phyloP scores from a whole-genome alignment of 2,797 vertebrate genomes.

The Staurois parvus region DNA sequence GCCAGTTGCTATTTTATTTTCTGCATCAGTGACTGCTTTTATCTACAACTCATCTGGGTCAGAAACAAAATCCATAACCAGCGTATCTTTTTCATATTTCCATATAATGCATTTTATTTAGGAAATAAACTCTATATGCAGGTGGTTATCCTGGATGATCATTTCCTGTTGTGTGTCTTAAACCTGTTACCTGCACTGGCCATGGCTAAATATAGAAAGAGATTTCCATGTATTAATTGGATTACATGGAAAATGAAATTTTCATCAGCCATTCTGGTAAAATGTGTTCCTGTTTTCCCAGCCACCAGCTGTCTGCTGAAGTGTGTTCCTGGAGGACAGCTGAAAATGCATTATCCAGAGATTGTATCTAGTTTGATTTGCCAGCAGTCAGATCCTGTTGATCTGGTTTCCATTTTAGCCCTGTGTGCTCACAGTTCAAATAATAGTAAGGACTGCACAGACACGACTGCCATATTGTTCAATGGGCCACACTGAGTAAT shows the following conservation, averaged over 20 bases:
- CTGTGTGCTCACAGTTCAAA: conserved; percentile 85
- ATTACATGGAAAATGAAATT: conserved; percentile 36
- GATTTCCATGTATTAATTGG: conserved; percentile 35
- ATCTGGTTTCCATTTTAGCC: conserved; percentile 80
- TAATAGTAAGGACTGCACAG: conserved; percentile 80
- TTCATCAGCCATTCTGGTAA: conserved; percentile 27
- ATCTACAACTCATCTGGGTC: not conserved
- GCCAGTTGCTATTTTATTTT: not conserved
- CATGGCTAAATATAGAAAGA: conserved; percentile 40
- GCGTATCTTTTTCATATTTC: not conserved
- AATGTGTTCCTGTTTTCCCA: conserved; percentile 36
- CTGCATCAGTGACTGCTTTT: not conserved
- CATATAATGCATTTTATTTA: not conserved
- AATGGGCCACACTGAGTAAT: conserved; percentile 79
- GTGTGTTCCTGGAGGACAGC: conserved; percentile 79
- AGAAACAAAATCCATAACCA: not conserved
- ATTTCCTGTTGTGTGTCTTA: conserved; percentile 5
- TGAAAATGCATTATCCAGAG: conserved; percentile 79
- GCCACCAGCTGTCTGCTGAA: conserved; percentile 74
- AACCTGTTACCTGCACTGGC: conserved; percentile 11
- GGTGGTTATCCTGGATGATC: not conserved
- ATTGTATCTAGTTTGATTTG: conserved; percentile 82
- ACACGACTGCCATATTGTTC: conserved; percentile 87
- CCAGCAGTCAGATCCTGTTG: conserved; percentile 79
- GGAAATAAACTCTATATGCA: not conserved